Base-by-base conservation (phyloP, 2,797 vertebrate species). In the Pelochelys cantorii region DNA sequence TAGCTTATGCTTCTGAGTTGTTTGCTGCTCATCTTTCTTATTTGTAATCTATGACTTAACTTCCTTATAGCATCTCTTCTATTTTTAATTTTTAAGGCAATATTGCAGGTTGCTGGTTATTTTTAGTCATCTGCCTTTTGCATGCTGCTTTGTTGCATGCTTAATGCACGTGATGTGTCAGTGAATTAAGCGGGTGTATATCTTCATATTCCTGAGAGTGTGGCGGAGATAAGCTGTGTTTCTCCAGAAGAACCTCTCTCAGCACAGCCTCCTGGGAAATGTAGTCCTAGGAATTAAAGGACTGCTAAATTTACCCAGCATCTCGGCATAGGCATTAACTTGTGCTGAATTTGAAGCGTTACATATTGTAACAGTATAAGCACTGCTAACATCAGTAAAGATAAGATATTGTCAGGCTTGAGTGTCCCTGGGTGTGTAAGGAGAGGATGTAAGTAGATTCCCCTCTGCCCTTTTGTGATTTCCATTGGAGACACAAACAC, bases 41-140 rank as follows among this genome's bases (percentile, higher is more conserved):
- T 25, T 18, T 0, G 0, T 53, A 60, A 81, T 20, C 59, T 71
- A 83, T 83, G 31, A 53, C 84, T 60, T 86, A 56, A 71, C 42
- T 79, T 80, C 62, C 25, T 1, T 1, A 78, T 3, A 1, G 22
- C 6, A 48, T 6, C 15, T 68, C 84, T 52, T 77, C 13, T 0
- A 0, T 48, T 93, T 86, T 77, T 65, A 77, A 48, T 48, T 79
- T 88, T 92, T 83, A 81, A 91, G 17, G 34, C 4, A 18, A 79
- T 42, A 79, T 22, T 34, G 56, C 10, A 62, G 5, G 80, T n/a
- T 59, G 22, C 8, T n/a, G 57, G 80, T 23, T 53, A 42, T 23
- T 85, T 90, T 88, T 78, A 42, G 34, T 81, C 62, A 56, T n/a
- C 71, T 86, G 65, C 37, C 59, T 94, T 87, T 78, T 60, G 22